Conservation (phyloP, 30 jellyfish, hydroid and myxozoan species). For the Chironex yamaguchii region DNA sequence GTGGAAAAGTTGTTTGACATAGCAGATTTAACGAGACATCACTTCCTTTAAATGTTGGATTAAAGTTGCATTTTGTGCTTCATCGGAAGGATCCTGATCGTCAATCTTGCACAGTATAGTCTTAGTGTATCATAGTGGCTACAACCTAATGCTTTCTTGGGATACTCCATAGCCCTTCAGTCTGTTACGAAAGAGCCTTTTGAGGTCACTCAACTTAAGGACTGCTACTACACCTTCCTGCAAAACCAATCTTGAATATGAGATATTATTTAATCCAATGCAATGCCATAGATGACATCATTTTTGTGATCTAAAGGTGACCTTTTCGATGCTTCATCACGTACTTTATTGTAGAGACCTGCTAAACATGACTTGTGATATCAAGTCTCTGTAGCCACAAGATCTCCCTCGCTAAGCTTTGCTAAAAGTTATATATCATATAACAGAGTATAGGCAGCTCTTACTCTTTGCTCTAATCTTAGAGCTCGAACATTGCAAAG, state of each 20-base stretch:
- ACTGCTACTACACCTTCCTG: background rate
- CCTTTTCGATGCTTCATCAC: background rate
- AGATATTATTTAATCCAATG: background rate
- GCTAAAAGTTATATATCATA: conserved; percentile 6
- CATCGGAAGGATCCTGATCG: too few relatives aligned
- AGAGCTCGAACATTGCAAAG: conserved; percentile 1
- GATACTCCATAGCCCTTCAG: conserved; percentile 14
- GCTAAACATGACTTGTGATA: conserved; percentile 21
- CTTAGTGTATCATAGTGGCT: too few relatives aligned
- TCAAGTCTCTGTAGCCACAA: conserved; percentile 11
- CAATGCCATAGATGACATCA: conserved; percentile 18
- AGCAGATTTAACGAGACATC: too few relatives aligned
- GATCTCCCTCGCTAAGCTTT: conserved; percentile 2
- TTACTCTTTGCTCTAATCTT: background rate
- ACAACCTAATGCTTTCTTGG: background rate
- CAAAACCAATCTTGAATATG: background rate
- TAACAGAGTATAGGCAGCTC: background rate
- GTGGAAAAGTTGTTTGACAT: too few relatives aligned
- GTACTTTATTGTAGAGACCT: conserved; percentile 10
- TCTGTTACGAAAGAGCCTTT: conserved; percentile 7
- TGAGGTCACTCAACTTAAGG: conserved; percentile 1
- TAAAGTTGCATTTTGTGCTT: too few relatives aligned
- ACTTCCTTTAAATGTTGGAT: too few relatives aligned
- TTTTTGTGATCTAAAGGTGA: background rate
- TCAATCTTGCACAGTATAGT: too few relatives aligned